phyloP scores from a whole-genome alignment of 2,797 vertebrate species.

The Benthosema pterotum region DNA sequence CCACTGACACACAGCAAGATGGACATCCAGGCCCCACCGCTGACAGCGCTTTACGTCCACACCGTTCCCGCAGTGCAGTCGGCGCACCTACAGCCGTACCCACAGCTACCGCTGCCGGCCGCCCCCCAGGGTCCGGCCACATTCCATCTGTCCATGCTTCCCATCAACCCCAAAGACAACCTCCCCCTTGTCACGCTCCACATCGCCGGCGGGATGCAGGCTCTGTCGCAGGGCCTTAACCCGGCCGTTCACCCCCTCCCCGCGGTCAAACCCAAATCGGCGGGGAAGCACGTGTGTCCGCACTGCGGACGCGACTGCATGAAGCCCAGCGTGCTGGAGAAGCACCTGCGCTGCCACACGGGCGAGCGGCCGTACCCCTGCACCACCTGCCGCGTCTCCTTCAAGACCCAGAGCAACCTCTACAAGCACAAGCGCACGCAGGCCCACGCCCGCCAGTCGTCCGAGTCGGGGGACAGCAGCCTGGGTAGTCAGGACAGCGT shows the following conservation, averaged over 20 bases:
- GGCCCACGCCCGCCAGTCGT: slow-evolving; percentile 87
- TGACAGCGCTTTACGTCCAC: slow-evolving; percentile 86
- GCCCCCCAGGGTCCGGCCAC: slow-evolving; percentile 67
- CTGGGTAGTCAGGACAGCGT: slow-evolving; percentile 73
- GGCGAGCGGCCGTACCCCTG: slow-evolving; percentile 96
- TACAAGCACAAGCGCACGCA: slow-evolving; percentile 96
- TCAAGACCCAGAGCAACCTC: slow-evolving; percentile 98
- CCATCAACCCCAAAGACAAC: slow-evolving; percentile 76
- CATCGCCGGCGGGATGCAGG: slow-evolving; percentile 82
- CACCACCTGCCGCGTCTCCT: slow-evolving; percentile 90
- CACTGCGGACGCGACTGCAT: slow-evolving; percentile 94
- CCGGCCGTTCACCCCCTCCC: slow-evolving; percentile 54
- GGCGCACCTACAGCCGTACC: slow-evolving; percentile 76
- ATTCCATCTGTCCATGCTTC: slow-evolving; percentile 67
- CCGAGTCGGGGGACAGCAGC: slow-evolving; percentile 78
- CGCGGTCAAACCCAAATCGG: slow-evolving; percentile 78
- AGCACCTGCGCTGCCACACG: slow-evolving; percentile 95
- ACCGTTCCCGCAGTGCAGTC: slow-evolving; percentile 80
- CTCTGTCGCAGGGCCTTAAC: slow-evolving; percentile 73
- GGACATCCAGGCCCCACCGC: slow-evolving; percentile 74
- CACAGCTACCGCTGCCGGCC: slow-evolving; percentile 57
- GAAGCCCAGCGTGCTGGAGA: slow-evolving; percentile 97
- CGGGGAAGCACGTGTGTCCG: slow-evolving; percentile 89
- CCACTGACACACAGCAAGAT: slow-evolving; percentile 68
- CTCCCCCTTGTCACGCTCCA: slow-evolving; percentile 85